phyloP scores from a whole-genome alignment of 2,797 vertebrate genomes.

The Taeniopygia guttata region DNA sequence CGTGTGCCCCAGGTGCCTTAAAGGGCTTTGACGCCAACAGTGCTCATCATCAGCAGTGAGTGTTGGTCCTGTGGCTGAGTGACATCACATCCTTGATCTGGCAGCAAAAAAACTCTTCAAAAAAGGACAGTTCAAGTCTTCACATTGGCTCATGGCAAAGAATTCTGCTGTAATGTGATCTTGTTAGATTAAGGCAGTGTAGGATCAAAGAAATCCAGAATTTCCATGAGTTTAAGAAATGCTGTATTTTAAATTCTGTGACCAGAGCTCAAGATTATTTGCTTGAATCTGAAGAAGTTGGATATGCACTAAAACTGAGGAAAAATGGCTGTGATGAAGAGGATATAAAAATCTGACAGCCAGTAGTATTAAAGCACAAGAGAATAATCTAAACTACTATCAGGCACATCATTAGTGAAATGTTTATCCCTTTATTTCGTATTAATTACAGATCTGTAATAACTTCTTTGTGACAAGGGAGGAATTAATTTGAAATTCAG shows the following conservation, averaged over 20 bases:
- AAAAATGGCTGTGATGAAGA: not conserved
- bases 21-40: not conserved
- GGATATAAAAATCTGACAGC: not conserved
- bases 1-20: not conserved
- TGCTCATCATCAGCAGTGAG: rapidly evolving
- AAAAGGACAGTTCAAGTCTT: not conserved
- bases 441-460: not conserved
- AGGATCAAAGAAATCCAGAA: not conserved
- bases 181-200: not conserved
- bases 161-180: not conserved
- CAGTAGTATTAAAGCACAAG: not conserved
- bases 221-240: not conserved
- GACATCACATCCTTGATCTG: not conserved
- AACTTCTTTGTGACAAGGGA: not conserved
- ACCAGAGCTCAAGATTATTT: not conserved
- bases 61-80: not conserved
- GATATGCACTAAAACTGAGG: not conserved
- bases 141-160: not conserved
- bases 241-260: not conserved
- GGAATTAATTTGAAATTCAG: not conserved
- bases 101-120: not conserved
- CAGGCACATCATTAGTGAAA: not conserved
- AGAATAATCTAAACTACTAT: not conserved
- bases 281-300: not conserved
- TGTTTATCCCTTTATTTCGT: not conserved